phyloP scores from a whole-genome alignment of 2,888 invertebrate genomes.

The Ernsta delagoae region DNA sequence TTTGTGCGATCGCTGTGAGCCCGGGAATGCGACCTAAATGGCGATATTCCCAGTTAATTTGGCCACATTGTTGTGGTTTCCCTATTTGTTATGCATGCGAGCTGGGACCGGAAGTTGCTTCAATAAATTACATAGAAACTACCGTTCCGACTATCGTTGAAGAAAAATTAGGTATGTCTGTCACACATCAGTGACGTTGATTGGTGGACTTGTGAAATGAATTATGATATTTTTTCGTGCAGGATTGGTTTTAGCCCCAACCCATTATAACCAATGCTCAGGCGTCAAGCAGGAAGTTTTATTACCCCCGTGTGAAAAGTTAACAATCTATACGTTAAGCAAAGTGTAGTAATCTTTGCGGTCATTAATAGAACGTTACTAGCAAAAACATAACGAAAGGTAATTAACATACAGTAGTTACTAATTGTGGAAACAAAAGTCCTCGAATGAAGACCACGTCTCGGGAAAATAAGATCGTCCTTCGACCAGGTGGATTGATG shows the following conservation, averaged over 20 bases:
- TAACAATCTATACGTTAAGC: neutral
- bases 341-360: too few species aligned
- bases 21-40: slow-evolving; percentile 1
- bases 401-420: too few species aligned
- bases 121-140: slow-evolving; percentile 32
- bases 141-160: slow-evolving; percentile 20
- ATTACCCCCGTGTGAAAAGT: neutral
- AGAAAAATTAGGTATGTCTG: slow-evolving; percentile 26
- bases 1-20: neutral
- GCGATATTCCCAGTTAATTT: slow-evolving; percentile 27
- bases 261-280: slow-evolving; percentile 11
- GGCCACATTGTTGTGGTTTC: slow-evolving; percentile 15
- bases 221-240: slow-evolving; percentile 31
- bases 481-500: too few species aligned
- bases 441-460: too few species aligned
- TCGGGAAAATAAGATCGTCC: too few species aligned
- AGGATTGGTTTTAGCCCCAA: slow-evolving; percentile 4
- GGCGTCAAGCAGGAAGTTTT: neutral
- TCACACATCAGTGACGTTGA: slow-evolving; percentile 26
- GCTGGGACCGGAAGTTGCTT: slow-evolving; percentile 21
- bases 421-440: too few species aligned
- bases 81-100: slow-evolving; percentile 16
- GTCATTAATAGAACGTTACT: too few species aligned
- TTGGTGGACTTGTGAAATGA: slow-evolving; percentile 29
- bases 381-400: too few species aligned